Percentiles rank a stretch among this genome's conserved stretches.
Evolutionary conservation across 2,113 vertebrate genomes (phyloP).

Genomic region (Brachyhypopomus occidentalis): DNA sequence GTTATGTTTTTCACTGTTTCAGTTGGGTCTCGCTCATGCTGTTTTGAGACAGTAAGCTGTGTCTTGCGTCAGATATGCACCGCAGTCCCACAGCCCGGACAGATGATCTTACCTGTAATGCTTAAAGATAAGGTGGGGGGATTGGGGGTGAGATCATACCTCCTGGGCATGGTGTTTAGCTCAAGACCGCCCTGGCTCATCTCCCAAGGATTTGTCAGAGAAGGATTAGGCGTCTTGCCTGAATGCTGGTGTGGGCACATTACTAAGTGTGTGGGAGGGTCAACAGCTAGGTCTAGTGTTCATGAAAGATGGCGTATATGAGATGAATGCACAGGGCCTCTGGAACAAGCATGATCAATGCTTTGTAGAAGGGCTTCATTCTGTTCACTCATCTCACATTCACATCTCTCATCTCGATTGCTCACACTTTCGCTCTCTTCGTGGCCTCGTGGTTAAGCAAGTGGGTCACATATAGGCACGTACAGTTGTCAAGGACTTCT

Average conservation of each 20-base stretch:
- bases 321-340: neutral
- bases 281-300: neutral
- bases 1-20: no score
- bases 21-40: no score
- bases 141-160: neutral
- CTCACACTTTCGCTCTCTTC: no score
- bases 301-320: neutral
- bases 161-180: neutral
- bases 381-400: neutral
- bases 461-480: no score
- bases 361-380: neutral
- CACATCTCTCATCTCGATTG: neutral
- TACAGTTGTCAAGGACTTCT: no score
- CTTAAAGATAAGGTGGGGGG: no score
- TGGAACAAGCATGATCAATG: neutral
- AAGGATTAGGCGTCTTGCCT: slow-evolving; percentile 35
- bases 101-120: no score
- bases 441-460: no score
- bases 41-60: no score
- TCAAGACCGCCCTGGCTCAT: slow-evolving; percentile 1
- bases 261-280: slow-evolving; percentile 15
- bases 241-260: slow-evolving; percentile 26
- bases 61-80: no score
- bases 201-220: slow-evolving; percentile 30
- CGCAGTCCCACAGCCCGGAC: no score